These are phyloP conservation scores for Galerucella pusilla DNA, from an alignment of 2,888 invertebrate species.

Conservation along the genomic window DNA sequence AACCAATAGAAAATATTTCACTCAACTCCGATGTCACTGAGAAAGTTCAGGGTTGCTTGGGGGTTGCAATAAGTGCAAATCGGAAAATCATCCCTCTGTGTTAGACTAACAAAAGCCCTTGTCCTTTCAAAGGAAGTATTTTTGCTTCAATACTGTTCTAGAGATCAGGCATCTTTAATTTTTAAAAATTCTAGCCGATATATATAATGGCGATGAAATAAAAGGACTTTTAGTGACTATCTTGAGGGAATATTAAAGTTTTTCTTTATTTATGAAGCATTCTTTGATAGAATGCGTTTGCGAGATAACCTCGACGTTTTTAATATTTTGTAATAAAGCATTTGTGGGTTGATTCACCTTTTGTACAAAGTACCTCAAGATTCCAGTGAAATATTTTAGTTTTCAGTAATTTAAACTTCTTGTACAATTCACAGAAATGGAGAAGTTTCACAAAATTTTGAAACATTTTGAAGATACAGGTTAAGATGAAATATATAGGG, in stretches of 20 bases:
- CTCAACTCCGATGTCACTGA: no score
- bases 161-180: background rate
- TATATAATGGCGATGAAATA: background rate
- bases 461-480: no score
- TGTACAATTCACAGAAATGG: no score
- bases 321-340: conserved; percentile 21
- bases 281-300: conserved; percentile 15
- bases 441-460: no score
- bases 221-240: background rate
- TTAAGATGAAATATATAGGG: no score
- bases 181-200: conserved; percentile 7
- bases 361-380: background rate
- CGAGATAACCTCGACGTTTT: conserved; percentile 15
- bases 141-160: conserved; percentile 7
- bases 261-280: conserved; percentile 21
- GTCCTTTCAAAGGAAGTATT: background rate
- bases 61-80: background rate
- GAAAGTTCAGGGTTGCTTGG: background rate
- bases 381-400: background rate
- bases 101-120: background rate
- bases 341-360: background rate
- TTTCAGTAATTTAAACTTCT: background rate
- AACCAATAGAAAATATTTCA: no score
- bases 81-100: background rate
- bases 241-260: conserved; percentile 23